These are phyloP conservation scores for Drosophila dunni DNA, from an alignment of 1,140 invertebrate genomes.

Conservation along the genomic window DNA sequence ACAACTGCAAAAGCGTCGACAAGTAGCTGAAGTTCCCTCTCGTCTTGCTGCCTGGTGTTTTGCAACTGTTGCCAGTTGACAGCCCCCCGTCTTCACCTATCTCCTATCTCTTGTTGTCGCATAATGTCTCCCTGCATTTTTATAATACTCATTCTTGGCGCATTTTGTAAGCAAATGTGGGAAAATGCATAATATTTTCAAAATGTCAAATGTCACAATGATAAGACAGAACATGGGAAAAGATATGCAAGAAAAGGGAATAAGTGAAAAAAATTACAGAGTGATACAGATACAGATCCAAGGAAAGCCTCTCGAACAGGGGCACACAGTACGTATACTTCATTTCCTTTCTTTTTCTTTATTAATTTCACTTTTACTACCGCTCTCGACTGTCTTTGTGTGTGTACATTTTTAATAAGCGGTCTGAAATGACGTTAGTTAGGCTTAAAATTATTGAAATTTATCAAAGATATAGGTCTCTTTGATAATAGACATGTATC, in stretches of 20 bases:
- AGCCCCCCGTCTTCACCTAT: background rate
- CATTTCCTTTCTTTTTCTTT: conserved; percentile 33
- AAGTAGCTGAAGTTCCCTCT: conserved; percentile 44
- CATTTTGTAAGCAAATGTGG: conserved; percentile 68
- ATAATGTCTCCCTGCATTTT: conserved; percentile 61
- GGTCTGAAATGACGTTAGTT: conserved; percentile 5
- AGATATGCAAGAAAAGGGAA: background rate
- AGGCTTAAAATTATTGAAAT: too few relatives aligned
- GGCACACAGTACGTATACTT: conserved; percentile 58
- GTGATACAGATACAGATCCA: background rate
- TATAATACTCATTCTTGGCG: conserved; percentile 42
- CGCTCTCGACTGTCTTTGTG: conserved; percentile 6
- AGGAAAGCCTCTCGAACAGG: background rate
- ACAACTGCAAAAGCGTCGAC: conserved; percentile 21
- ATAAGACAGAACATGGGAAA: conserved; percentile 34
- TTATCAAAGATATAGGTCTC: too few relatives aligned
- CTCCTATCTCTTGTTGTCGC: conserved; percentile 19
- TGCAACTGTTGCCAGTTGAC: conserved; percentile 4
- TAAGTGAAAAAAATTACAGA: conserved; percentile 31
- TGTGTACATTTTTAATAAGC: conserved; percentile 61
- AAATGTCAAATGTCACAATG: conserved; percentile 64
- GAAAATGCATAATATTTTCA: conserved; percentile 72
- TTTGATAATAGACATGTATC: too few relatives aligned
- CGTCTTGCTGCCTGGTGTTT: conserved; percentile 4
- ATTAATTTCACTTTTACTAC: conserved; percentile 44